A percentile compares a stretch with the other conserved stretches of the same genome.
phyloP scores from a whole-genome alignment of 2,797 vertebrate species.

The Capromys pilorides region DNA sequence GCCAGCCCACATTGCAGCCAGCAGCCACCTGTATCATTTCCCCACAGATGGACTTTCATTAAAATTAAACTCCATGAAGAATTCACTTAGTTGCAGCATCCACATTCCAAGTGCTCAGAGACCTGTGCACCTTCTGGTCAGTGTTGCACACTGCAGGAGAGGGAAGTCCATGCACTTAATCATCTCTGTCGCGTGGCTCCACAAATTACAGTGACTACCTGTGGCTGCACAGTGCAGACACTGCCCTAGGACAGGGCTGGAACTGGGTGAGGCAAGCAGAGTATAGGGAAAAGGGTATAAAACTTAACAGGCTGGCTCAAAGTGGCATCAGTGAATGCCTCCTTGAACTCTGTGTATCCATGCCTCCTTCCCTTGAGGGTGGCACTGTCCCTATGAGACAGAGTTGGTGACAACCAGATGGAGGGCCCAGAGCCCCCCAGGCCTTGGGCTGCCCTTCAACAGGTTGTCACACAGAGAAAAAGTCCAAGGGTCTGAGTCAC shows the following conservation, averaged over 20 bases:
- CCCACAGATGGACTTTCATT: background rate
- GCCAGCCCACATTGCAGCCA: background rate
- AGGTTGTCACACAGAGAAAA: too few species aligned
- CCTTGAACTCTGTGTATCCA: background rate
- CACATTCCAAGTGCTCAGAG: background rate
- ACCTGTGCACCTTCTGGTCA: background rate
- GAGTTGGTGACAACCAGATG: accelerated
- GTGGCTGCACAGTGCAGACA: background rate
- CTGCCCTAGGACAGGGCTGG: background rate
- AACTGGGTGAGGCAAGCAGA: background rate
- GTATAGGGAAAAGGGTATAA: background rate
- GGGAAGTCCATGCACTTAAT: background rate
- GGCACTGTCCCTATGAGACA: too few species aligned
- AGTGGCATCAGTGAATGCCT: accelerated
- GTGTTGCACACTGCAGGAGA: background rate
- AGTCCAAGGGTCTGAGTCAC: too few species aligned
- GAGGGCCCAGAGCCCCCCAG: background rate
- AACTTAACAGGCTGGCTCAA: background rate
- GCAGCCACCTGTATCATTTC: background rate
- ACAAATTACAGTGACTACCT: background rate
- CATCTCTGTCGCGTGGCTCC: background rate
- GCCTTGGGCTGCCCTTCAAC: too few species aligned
- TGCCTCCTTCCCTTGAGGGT: accelerated
- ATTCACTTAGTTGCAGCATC: background rate
- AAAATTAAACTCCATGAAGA: background rate